Evolutionary conservation across 2,888 invertebrate species (phyloP), one percentile per base, ranked within the genome.

Genomic region (Ectemnius cavifrons): DNA sequence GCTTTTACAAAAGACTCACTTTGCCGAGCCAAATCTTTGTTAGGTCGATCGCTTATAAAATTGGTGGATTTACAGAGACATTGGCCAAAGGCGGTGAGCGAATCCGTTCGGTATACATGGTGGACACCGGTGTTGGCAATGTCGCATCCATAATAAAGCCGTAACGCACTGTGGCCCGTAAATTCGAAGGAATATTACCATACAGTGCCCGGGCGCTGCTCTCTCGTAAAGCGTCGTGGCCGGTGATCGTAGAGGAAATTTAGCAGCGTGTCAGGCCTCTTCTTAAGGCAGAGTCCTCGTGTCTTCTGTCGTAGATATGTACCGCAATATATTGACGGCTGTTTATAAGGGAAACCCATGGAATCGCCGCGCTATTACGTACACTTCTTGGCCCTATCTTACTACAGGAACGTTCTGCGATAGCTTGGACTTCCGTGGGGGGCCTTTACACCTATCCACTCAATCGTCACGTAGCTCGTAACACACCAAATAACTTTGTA

Each of bases 121-220:
- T 52, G 69, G 65, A 56, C 56, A 65, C 63, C 60, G 78, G 70
- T 37, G 64, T 80, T 65, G 71, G 67, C 68, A 28, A 63, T 45
- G 63, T 45, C 61, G 73, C 73, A 79, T 84, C 80, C 83, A 85
- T 88, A 89, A 88, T 88, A 89, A 88, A 89, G 89, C 81, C 85
- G 85, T 89, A 86, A 84, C 81, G 69, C 69, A 81, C 83, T 77
- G 74, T 78, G 52, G 79, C 83, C 85, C 86, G 84, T 88, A 88
- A 88, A 88, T 88, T 88, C 79, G 79, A 85, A 75, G 83, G 83
- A 88, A 89, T 88, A 88, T 88, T 86, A 83, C 78, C 84, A 80
- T 73, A 59, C 77, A 67, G 75, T 70, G 77, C 81, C 76, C 75
- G 70, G 60, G 74, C 71, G 74, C 80, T 81, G 82, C 84, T 83